Evolutionary conservation across 2,888 invertebrate genomes (phyloP), one percentile per base, ranked within the genome.

Genomic region (Cryptophagus acutangulus): DNA sequence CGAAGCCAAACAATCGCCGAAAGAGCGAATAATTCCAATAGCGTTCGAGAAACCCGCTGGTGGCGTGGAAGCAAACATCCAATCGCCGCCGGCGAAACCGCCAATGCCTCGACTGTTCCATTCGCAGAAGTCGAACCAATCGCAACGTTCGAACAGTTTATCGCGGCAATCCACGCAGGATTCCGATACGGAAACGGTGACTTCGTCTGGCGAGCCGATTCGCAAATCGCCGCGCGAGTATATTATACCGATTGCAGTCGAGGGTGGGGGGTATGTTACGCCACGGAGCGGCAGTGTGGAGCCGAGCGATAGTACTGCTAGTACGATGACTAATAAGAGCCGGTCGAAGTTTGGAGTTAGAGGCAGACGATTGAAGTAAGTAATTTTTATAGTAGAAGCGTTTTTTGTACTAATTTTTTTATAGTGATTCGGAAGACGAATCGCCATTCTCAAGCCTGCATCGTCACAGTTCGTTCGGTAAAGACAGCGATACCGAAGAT

Each of bases 241-340:
- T 63, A 90, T 92, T 59, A 91, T 92, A 68, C 91, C 91, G n/a
- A 91, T 92, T 60, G 88, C 89, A 12, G 84, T 91, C 39, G 91
- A 92, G 68, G 91, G 90, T 54, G 89, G 88, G 46, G 90, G 89
- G 45, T 87, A 84, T 66, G 84, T 87, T 3, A 86, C 85, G 15
- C 86, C 87, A 15, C 74, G 81, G 43, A 78, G 78, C 44, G 82
- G 85, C 50, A 86, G 87, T 65, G 72, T 87, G 43, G 87, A 88
- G 64, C 86, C 86, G 10, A 75, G 74, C 2, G 86, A 86, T 43
- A 71, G 70, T 25, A 73, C 73, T 31, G 74, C 75, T 14, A 74
- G 74, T 28, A 75, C 75, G 30, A 76, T 72, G 62, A 71, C 74
- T 35, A 71, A 66, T 59, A 69, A 69, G 56, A 69, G 70, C 57